Percentiles rank a stretch among this genome's conserved stretches.
Conservation (phyloP, 1,140 invertebrate genomes). For the Procambarus virginalis region DNA sequence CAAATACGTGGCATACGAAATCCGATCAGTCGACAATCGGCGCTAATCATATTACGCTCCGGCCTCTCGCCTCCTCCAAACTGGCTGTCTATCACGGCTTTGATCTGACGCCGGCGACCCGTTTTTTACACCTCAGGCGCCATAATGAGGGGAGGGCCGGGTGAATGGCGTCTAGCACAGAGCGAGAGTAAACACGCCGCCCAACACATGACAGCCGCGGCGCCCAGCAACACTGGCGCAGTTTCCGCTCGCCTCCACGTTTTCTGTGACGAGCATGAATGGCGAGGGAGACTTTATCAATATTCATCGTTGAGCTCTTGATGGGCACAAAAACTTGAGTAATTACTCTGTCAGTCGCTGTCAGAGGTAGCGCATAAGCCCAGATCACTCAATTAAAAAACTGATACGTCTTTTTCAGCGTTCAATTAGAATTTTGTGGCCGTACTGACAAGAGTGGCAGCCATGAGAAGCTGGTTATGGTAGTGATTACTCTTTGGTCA, state of each 20-base stretch:
- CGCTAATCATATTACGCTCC: constrained; percentile 48
- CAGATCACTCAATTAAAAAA: background rate
- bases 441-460: too few relatives aligned
- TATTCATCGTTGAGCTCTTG: constrained; percentile 21
- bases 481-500: too few relatives aligned
- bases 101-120: background rate
- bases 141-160: background rate
- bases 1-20: constrained; percentile 51
- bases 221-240: background rate
- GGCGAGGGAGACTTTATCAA: background rate
- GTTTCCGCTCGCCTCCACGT: too few relatives aligned
- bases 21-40: constrained; percentile 50
- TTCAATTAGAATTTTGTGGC: background rate
- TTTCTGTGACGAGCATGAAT: too few relatives aligned
- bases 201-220: background rate
- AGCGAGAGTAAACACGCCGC: constrained; percentile 22
- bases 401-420: background rate
- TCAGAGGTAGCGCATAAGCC: background rate
- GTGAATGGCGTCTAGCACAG: constrained; percentile 26
- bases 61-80: constrained; percentile 13
- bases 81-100: constrained; percentile 21
- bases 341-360: background rate
- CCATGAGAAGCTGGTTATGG: too few relatives aligned
- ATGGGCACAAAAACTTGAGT: background rate
- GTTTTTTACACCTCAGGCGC: constrained; percentile 6